A percentile compares a stretch with the other conserved stretches of the same genome.
phyloP scores from a whole-genome alignment of 2,797 vertebrate species.

The Molossus alvarezi region DNA sequence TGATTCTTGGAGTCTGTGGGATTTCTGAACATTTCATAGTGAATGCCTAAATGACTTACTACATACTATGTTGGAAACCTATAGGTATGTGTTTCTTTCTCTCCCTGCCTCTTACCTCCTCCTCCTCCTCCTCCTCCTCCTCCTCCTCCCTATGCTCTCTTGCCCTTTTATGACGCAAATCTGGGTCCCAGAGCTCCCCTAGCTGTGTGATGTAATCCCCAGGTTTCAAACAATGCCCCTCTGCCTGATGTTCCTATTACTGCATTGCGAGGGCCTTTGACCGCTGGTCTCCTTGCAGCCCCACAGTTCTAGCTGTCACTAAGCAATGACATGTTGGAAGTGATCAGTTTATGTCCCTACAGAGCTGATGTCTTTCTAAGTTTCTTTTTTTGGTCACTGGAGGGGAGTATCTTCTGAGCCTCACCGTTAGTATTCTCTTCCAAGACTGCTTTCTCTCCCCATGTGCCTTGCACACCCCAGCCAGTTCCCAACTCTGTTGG shows the following conservation, averaged over 20 bases:
- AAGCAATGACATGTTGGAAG: background rate
- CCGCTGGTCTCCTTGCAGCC: background rate
- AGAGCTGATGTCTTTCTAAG: background rate
- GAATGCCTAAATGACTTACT: constrained; percentile 30
- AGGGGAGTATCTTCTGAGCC: background rate
- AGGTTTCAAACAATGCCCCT: background rate
- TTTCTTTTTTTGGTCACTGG: background rate
- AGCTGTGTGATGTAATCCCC: background rate
- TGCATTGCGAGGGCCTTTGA: background rate
- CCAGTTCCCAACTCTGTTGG: background rate
- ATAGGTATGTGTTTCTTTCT: background rate
- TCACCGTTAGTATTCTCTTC: background rate
- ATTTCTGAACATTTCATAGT: constrained; percentile 63
- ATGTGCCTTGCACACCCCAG: too few species aligned
- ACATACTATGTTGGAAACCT: background rate
- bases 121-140: too few species aligned
- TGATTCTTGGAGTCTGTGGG: constrained; percentile 43
- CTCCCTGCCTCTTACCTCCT: background rate
- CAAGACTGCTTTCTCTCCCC: background rate
- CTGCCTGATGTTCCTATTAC: background rate
- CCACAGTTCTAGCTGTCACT: background rate
- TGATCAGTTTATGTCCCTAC: background rate
- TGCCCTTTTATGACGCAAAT: background rate
- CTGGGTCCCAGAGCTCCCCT: background rate
- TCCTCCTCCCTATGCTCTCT: background rate